Evolutionary conservation across 2,888 invertebrate genomes (phyloP).

Genomic region (Rhimphoctona megacephalus): DNA sequence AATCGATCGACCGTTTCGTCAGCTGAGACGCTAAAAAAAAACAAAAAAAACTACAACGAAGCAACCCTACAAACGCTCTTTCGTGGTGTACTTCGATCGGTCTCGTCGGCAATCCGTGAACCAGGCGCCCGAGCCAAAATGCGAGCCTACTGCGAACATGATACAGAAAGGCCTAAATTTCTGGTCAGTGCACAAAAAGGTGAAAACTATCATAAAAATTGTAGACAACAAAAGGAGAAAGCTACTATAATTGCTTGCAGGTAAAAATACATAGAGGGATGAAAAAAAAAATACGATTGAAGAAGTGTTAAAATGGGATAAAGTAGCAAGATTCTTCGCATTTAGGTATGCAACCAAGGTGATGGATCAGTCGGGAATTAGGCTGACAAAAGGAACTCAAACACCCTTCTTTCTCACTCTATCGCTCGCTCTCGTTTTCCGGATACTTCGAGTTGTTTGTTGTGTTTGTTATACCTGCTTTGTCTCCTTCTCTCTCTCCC

Average conservation of each 20-base stretch:
- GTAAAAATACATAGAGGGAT: neutral
- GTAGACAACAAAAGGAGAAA: neutral
- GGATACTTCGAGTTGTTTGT: constrained; percentile 59
- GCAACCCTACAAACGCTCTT: constrained; percentile 61
- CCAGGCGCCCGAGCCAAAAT: constrained; percentile 36
- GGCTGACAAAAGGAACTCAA: constrained; percentile 76
- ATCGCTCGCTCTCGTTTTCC: constrained; percentile 45
- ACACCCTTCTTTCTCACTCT: constrained; percentile 45
- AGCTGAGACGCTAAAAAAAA: constrained; percentile 57
- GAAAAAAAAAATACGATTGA: constrained; percentile 19
- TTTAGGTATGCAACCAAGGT: constrained; percentile 44
- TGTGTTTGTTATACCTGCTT: constrained; percentile 64
- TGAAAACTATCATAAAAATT: constrained; percentile 37
- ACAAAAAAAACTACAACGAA: constrained; percentile 27
- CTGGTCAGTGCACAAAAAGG: constrained; percentile 27
- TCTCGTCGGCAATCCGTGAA: constrained; percentile 61
- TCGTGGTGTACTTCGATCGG: constrained; percentile 60
- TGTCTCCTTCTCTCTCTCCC: constrained; percentile 23
- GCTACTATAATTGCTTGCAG: constrained; percentile 15
- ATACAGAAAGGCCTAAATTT: constrained; percentile 32
- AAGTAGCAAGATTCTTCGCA: constrained; percentile 41
- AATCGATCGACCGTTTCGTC: constrained; percentile 70
- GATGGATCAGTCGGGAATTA: constrained; percentile 73
- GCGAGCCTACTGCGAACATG: constrained; percentile 28
- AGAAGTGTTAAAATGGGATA: constrained; percentile 12